These are phyloP conservation scores for Lasiurus cinereus DNA, from an alignment of 2,113 vertebrate species.

Conservation along the genomic window DNA sequence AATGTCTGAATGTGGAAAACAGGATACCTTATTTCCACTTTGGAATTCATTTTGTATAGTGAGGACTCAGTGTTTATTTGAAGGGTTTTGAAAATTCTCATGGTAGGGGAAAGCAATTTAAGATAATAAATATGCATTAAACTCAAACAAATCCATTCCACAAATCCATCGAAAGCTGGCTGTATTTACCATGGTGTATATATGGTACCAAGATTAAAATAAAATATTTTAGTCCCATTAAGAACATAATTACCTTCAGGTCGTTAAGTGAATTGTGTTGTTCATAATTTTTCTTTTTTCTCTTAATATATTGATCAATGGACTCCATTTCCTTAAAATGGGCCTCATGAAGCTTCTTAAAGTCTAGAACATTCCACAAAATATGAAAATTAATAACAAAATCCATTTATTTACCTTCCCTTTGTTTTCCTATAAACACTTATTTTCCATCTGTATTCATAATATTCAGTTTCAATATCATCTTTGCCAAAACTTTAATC, in stretches of 20 bases:
- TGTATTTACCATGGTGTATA: neutral
- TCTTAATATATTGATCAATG: constrained; percentile 93
- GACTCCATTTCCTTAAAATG: constrained; percentile 97
- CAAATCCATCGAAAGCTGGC: neutral
- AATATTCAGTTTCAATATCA: constrained; percentile 55
- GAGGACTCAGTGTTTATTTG: neutral
- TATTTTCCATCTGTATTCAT: neutral
- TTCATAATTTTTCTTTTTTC: constrained; percentile 90
- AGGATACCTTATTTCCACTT: neutral
- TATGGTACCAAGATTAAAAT: neutral
- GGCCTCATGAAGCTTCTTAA: constrained; percentile 96
- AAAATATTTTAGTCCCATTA: neutral
- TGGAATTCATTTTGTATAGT: neutral
- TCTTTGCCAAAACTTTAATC: constrained; percentile 55
- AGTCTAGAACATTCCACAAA: constrained; percentile 88
- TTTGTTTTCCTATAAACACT: constrained; percentile 32
- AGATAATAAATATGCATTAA: constrained; percentile 35
- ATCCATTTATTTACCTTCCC: constrained; percentile 15
- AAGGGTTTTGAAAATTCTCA: constrained; percentile 55
- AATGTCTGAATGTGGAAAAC: neutral
- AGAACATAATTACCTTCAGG: constrained; percentile 88
- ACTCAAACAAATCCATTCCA: constrained; percentile 18
- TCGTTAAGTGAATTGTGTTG: constrained; percentile 85
- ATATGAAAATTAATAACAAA: constrained; percentile 66
- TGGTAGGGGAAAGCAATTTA: constrained; percentile 8